Evolutionary conservation across 1,140 invertebrate genomes (phyloP), one percentile per base, ranked within the genome.

Genomic region (Venustaconcha ellipsiformis): DNA sequence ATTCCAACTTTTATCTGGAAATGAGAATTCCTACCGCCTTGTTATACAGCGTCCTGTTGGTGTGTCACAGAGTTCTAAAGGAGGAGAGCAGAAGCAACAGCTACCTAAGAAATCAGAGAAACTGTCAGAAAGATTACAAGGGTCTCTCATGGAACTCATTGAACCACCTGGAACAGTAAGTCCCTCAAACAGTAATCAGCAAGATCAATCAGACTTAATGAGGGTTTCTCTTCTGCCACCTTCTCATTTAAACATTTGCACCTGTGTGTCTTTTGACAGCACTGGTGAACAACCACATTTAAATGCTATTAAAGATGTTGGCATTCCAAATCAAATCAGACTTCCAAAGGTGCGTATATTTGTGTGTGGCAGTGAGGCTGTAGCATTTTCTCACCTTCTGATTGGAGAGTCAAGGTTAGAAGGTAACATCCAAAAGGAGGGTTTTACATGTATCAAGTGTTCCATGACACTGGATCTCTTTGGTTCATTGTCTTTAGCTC

Each of bases 351-450:
- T 77, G 14, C 62, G 70, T 30, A 60, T 77, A 55, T 77, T 77
- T 71, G 57, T 77, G 14, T 77, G 75, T 68, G 75, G 75, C 11
- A 68, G 69, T 57, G 75, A 77, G 55, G 75, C 75, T 20, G 75
- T 72, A 57, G 72, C 67, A 60, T 77, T 37, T 77, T 65, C 59
- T 2, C 37, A 67, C 23, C 56, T 67, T 18, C 57, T 77, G 55
- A 57, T 77, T 14, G 48, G 18, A 23, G 65, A 72, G 8, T 77
- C 75, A 26, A 57, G 55, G 37, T 18, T 72, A 20, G 63, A 72
- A 48, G 18, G 57, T 20, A 23, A 60, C 5, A 56, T 60, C 26
- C 69, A 63, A 30, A 60, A 67, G 26, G 13, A 26, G 37, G 70
- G 70, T 56, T 77, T 72, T 68, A 57, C 68, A 58, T 62, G 68